Percentiles rank a stretch among this genome's conserved stretches.
phyloP scores from a whole-genome alignment of 2,113 vertebrate species.

The Montifringilla adamsi region DNA sequence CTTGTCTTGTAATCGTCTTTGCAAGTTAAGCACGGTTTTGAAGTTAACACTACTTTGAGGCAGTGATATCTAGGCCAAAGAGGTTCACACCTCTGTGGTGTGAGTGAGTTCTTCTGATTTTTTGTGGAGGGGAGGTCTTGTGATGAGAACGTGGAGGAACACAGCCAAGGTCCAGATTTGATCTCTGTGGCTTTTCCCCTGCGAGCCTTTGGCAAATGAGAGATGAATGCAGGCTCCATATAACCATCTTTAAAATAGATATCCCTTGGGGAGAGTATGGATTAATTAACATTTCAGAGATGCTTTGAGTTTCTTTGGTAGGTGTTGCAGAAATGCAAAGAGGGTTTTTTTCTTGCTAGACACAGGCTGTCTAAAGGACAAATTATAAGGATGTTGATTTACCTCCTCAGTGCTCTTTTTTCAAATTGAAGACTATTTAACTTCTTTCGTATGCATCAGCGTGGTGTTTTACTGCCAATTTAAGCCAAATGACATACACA shows the following conservation, averaged over 20 bases:
- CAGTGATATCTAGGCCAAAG: conserved; percentile 39
- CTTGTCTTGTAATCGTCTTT: neutral
- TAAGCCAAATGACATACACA: conserved; percentile 14
- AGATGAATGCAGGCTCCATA: conserved; percentile 17
- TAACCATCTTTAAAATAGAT: conserved; percentile 30
- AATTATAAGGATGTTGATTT: conserved; percentile 14
- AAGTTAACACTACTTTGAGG: conserved; percentile 39
- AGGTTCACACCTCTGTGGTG: conserved; percentile 29
- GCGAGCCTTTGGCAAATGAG: neutral
- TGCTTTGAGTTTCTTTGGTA: conserved; percentile 28
- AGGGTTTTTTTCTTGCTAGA: neutral
- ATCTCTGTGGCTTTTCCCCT: neutral
- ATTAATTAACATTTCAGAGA: conserved; percentile 60
- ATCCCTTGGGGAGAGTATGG: neutral
- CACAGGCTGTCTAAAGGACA: neutral
- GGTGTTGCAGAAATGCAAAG: conserved; percentile 4
- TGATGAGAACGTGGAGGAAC: neutral
- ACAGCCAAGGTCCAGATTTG: neutral
- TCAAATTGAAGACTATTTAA: neutral
- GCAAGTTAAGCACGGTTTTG: conserved; percentile 17
- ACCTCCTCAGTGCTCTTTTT: neutral
- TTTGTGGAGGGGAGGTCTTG: conserved; percentile 6
- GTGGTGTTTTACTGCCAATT: neutral
- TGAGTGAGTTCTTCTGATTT: conserved; percentile 22
- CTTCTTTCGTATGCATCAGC: neutral